Conservation (phyloP, 2,888 invertebrate species). For the Dicroscelio sp. region DNA sequence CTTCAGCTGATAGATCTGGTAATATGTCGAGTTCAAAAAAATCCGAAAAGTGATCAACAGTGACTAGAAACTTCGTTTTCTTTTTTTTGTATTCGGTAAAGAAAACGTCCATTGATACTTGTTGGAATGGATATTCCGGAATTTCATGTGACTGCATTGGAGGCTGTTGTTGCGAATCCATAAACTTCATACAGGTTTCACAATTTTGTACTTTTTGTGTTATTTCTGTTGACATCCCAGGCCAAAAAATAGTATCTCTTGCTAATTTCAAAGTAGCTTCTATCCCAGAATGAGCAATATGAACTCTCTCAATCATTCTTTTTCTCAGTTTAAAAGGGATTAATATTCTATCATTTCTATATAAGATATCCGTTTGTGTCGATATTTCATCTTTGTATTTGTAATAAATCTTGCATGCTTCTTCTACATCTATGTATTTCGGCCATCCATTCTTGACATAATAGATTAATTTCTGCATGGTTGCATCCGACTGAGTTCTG, state of each 20-base stretch:
- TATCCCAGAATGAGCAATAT: constrained; percentile 70
- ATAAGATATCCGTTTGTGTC: constrained; percentile 38
- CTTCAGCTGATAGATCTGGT: constrained; percentile 19
- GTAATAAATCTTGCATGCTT: constrained; percentile 38
- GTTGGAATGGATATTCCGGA: constrained; percentile 62
- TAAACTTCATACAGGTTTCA: constrained; percentile 50
- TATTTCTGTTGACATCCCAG: constrained; percentile 66
- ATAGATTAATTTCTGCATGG: constrained; percentile 71
- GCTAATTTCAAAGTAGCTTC: constrained; percentile 67
- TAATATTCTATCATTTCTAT: constrained; percentile 53
- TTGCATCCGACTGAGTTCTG: background rate
- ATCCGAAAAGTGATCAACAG: constrained; percentile 46
- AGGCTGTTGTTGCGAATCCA: constrained; percentile 14
- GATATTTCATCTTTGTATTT: constrained; percentile 62
- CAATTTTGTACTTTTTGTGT: constrained; percentile 52
- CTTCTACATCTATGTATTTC: constrained; percentile 58
- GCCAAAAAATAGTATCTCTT: constrained; percentile 69
- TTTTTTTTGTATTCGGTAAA: constrained; percentile 39
- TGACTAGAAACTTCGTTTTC: constrained; percentile 32
- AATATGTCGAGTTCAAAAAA: constrained; percentile 44
- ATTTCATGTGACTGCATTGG: constrained; percentile 64
- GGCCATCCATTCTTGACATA: constrained; percentile 83
- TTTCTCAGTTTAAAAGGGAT: constrained; percentile 56
- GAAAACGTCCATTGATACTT: constrained; percentile 66
- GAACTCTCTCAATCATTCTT: constrained; percentile 55